A percentile compares a stretch with the other conserved stretches of the same genome.
Evolutionary conservation across 2,888 invertebrate genomes (phyloP).

Genomic region (Zele albiditarsus): DNA sequence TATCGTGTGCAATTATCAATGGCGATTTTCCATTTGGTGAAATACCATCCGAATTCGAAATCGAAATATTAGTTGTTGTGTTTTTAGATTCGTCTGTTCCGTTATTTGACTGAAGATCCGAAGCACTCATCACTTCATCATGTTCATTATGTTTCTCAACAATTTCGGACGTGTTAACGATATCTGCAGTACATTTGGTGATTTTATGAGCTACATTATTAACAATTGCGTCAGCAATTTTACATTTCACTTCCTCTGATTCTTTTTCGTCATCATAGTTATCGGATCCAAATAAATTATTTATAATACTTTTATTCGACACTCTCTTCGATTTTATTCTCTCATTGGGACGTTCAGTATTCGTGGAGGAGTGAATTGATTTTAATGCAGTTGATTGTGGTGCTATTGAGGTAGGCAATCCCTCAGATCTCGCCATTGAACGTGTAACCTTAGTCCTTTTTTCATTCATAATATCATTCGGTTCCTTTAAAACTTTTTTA

Average conservation of each 20-base stretch:
- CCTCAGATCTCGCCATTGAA: conserved; percentile 3
- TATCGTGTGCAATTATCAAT: neutral
- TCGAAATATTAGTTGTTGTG: neutral
- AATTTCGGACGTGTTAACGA: neutral
- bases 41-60: neutral
- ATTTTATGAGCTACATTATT: neutral
- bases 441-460: neutral
- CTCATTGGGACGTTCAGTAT: neutral
- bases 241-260: neutral
- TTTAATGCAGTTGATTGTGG: neutral
- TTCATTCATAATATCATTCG: neutral
- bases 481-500: conserved; percentile 38
- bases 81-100: neutral
- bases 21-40: neutral
- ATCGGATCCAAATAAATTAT: neutral
- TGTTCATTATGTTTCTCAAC: neutral
- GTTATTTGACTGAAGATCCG: neutral
- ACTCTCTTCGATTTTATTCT: neutral
- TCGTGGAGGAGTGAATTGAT: neutral
- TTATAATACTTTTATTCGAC: neutral
- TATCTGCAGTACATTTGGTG: neutral
- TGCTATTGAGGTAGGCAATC: neutral
- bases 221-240: neutral
- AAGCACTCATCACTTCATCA: neutral
- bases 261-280: neutral